A percentile compares a stretch with the other conserved stretches of the same genome.
Conservation (phyloP, 1,140 invertebrate genomes). For the Pantala flavescens region DNA sequence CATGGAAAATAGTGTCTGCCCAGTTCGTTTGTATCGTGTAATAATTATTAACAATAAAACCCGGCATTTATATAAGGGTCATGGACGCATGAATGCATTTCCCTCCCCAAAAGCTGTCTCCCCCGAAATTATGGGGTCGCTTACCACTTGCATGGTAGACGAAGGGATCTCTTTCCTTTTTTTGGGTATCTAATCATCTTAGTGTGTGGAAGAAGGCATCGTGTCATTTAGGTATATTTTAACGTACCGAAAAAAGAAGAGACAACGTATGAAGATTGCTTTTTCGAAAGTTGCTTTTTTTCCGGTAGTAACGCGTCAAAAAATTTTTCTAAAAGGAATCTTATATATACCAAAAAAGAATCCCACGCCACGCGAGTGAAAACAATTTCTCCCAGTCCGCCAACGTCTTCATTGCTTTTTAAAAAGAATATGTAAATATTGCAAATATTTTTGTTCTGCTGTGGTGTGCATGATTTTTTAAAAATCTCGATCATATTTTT, state of each 20-base stretch:
- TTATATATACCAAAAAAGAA: too few species aligned
- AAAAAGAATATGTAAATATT: constrained; percentile 11
- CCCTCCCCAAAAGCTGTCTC: not conserved
- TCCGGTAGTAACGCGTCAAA: not conserved
- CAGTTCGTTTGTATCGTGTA: too few species aligned
- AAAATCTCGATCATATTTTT: not conserved
- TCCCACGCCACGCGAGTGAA: not conserved
- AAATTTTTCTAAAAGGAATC: not conserved
- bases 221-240: not conserved
- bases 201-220: not conserved
- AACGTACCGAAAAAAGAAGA: not conserved
- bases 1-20: too few species aligned
- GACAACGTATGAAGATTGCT: not conserved
- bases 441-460: not conserved
- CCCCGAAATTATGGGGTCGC: not conserved
- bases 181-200: not conserved
- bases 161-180: too few species aligned
- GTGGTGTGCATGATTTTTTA: not conserved
- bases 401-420: not conserved
- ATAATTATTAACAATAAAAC: too few species aligned
- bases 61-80: too few species aligned
- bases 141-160: not conserved
- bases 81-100: not conserved
- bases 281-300: not conserved
- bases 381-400: not conserved